Evolutionary conservation across 2,888 invertebrate species (phyloP), one percentile per base, ranked within the genome.

Genomic region (Eilema caniola): DNA sequence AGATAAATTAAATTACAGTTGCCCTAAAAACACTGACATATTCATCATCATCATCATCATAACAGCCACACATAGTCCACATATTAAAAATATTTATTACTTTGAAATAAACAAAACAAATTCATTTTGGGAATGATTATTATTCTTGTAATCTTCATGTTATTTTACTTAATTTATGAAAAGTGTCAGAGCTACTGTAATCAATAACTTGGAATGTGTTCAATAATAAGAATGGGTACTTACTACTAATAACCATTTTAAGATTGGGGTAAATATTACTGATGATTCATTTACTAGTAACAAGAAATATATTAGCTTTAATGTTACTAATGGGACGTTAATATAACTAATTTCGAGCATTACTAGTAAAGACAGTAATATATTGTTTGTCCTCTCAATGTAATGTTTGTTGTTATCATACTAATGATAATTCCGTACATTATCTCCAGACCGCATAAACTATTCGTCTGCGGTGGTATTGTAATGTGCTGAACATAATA

Each of bases 401-500:
- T 57, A 68, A 33, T 62, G 23, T 62, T 47, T 68, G 56, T 69
- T 63, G 57, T 69, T 61, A 53, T 69, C 63, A 31, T 63, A 20
- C 37, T 31, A 59, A 69, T 31, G 53, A 64, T 57, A 68, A 57
- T 65, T 25, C 65, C 14, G 24, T 16, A 60, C 31, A 62, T 75
- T 73, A 76, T 79, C 75, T 56, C 1, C 80, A 81, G 70, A 78
- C 62, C 41, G 74, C 69, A 68, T n/a, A 69, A 78, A 77, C 66
- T 64, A 25, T 41, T 56, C 60, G 76, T 24, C 20, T 72, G 74
- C 60, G 33, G 69, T 75, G 75, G 83, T 83, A 64, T 67, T 65
- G 72, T 74, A 25, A 66, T 70, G 76, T 68, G 71, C 66, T 62
- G 33, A 67, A 67, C 67, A 62, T 65, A 70, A 59, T 53, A 71